A percentile compares a stretch with the other conserved stretches of the same genome.
phyloP scores from a whole-genome alignment of 35 echinoderm and acorn worm genomes.

The Ophiothrix spiculata region DNA sequence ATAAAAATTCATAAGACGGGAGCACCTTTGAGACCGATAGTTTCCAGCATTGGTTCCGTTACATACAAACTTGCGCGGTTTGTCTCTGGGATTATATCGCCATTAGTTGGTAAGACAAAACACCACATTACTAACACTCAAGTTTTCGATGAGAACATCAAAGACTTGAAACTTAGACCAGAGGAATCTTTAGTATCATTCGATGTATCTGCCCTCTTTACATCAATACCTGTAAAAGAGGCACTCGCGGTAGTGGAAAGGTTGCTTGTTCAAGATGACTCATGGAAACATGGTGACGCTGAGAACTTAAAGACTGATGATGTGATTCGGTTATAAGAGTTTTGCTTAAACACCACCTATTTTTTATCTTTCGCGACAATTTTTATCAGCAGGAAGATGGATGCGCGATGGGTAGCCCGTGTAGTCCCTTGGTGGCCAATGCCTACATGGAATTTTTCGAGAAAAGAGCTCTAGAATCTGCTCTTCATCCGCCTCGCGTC shows the following conservation, averaged over 20 bases:
- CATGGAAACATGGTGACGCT: too few relatives aligned
- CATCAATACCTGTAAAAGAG: too few relatives aligned
- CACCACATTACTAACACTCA: conserved; percentile 6
- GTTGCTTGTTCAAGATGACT: too few relatives aligned
- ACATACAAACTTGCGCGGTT: conserved; percentile 15
- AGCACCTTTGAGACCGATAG: conserved; percentile 23
- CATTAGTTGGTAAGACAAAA: conserved; percentile 9
- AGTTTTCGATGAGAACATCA: background rate
- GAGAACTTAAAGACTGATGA: too few relatives aligned
- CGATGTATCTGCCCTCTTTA: too few relatives aligned
- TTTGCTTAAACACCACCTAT: background rate
- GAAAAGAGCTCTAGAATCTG: too few relatives aligned
- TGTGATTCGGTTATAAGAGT: too few relatives aligned
- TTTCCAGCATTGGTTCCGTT: conserved; percentile 15
- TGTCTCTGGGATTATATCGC: conserved; percentile 16
- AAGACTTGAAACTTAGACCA: too few relatives aligned
- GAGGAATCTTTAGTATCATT: too few relatives aligned
- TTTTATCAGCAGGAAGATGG: conserved; percentile 5
- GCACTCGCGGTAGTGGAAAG: too few relatives aligned
- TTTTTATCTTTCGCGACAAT: background rate
- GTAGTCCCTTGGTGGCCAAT: background rate
- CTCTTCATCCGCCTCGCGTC: too few relatives aligned
- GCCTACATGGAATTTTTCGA: background rate
- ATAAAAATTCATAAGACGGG: conserved; percentile 20
- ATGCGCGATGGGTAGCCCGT: conserved; percentile 11